Conservation (phyloP, 37 sponge, comb jelly and placozoan genomes). For the Chondrilla cf. caribensis region DNA sequence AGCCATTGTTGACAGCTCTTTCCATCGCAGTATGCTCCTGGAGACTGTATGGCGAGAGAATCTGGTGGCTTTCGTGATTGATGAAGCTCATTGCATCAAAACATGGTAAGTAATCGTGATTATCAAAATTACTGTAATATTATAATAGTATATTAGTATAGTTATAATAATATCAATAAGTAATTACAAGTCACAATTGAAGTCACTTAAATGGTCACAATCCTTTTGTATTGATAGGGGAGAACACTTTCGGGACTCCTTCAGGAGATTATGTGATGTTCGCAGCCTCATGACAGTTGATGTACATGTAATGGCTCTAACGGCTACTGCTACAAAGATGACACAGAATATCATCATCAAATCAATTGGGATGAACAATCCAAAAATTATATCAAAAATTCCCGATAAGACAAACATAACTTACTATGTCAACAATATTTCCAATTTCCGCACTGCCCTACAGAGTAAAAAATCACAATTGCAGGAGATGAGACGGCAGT, state of each 20-base stretch:
- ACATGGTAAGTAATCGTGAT: conserved; percentile 16
- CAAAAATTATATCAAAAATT: neutral
- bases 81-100: conserved; percentile 25
- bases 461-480: neutral
- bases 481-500: neutral
- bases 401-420: conserved; percentile 20
- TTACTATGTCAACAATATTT: conserved; percentile 1
- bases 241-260: conserved; percentile 16
- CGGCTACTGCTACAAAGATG: conserved; percentile 35
- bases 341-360: neutral
- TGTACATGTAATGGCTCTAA: conserved; percentile 39
- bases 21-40: neutral
- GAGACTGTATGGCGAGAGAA: neutral
- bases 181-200: neutral
- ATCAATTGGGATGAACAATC: conserved; percentile 28
- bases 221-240: too few relatives aligned
- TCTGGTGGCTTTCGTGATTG: conserved; percentile 11
- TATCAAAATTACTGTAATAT: neutral
- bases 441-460: neutral
- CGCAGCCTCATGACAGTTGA: conserved; percentile 24
- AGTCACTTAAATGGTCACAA: too few relatives aligned
- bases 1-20: neutral
- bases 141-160: neutral
- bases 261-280: conserved; percentile 27
- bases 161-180: neutral